phyloP scores from a whole-genome alignment of 2,113 vertebrate species.

The Catharus bicknelli region DNA sequence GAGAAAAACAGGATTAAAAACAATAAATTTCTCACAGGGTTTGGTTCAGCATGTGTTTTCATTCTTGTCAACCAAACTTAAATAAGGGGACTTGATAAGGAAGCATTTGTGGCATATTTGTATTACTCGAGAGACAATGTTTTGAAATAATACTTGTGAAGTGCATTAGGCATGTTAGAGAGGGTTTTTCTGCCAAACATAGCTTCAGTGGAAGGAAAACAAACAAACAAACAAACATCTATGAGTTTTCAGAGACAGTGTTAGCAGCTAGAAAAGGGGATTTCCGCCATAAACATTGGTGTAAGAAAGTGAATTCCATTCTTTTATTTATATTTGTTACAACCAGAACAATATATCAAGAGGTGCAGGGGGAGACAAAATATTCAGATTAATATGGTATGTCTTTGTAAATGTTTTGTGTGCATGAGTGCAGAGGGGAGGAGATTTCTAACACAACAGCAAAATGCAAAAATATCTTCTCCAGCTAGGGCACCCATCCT shows the following conservation, averaged over 20 bases:
- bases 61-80: background rate
- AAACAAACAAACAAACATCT: background rate
- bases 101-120: background rate
- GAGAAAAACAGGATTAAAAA: background rate
- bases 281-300: background rate
- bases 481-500: background rate
- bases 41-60: background rate
- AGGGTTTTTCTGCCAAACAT: background rate
- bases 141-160: background rate
- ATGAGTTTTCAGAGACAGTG: background rate
- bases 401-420: background rate
- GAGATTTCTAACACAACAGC: background rate
- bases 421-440: background rate
- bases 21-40: background rate
- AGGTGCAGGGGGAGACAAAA: background rate
- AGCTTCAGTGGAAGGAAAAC: background rate
- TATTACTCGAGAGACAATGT: background rate
- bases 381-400: background rate
- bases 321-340: background rate
- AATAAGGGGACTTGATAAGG: background rate
- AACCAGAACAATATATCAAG: background rate
- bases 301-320: background rate
- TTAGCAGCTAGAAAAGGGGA: background rate
- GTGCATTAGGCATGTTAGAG: background rate
- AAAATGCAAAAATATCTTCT: background rate